Conservation (phyloP, 2,113 vertebrate genomes). For the Cephalopholis sonnerati region DNA sequence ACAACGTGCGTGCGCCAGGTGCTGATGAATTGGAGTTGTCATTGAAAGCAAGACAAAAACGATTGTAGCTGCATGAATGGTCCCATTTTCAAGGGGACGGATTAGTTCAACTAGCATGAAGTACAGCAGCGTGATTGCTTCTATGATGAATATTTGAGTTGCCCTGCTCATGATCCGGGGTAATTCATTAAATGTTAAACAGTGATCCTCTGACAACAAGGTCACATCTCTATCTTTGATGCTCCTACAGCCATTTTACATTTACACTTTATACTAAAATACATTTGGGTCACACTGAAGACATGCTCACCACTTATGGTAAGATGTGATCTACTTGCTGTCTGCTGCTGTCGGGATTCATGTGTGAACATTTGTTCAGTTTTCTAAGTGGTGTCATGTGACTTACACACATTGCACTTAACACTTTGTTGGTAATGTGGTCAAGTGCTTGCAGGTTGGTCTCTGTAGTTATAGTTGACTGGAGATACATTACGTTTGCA, state of each 20-base stretch:
- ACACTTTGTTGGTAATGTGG: neutral
- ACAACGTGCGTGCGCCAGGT: neutral
- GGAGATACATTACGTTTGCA: neutral
- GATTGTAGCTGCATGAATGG: neutral
- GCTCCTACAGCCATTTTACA: neutral
- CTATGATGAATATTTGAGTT: constrained; percentile 1
- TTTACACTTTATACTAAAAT: neutral
- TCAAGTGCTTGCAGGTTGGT: neutral
- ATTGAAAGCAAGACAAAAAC: neutral
- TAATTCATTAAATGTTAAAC: constrained; percentile 1
- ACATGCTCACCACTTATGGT: neutral
- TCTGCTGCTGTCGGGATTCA: neutral
- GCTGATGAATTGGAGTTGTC: neutral
- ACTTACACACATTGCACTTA: neutral
- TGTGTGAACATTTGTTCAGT: too few relatives aligned
- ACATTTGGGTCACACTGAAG: neutral
- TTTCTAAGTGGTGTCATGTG: neutral
- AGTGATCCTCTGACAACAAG: neutral
- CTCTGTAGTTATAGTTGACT: neutral
- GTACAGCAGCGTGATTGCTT: neutral
- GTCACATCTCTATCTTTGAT: neutral
- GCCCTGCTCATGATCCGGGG: neutral
- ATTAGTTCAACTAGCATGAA: neutral
- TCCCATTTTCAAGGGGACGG: too few relatives aligned
- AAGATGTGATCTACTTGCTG: neutral